A percentile compares a stretch with the other conserved stretches of the same genome.
Conservation (phyloP, 2,888 invertebrate species). For the Harpalus rubripes region DNA sequence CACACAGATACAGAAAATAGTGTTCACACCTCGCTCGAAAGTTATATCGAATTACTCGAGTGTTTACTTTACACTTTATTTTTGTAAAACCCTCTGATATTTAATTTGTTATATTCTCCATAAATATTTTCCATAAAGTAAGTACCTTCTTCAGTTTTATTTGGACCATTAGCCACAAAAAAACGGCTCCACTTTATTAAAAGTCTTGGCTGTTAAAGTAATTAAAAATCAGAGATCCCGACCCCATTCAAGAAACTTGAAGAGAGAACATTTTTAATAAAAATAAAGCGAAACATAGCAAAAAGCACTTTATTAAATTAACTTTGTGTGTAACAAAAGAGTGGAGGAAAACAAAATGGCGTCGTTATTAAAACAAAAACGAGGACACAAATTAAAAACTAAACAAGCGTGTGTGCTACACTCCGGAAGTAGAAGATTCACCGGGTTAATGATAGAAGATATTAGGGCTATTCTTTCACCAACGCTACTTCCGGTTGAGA, state of each 20-base stretch:
- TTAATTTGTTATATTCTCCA: too few species aligned
- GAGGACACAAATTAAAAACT: constrained; percentile 61
- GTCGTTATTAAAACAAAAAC: constrained; percentile 50
- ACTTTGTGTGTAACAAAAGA: constrained; percentile 50
- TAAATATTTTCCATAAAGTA: too few species aligned
- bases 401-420: neutral
- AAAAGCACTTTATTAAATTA: constrained; percentile 57
- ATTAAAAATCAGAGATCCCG: constrained; percentile 43
- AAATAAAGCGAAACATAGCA: constrained; percentile 48
- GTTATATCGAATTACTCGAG: too few species aligned
- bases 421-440: constrained; percentile 70
- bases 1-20: too few species aligned
- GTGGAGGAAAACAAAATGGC: constrained; percentile 52
- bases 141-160: neutral
- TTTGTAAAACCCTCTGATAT: too few species aligned
- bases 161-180: constrained; percentile 36
- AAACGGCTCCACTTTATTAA: constrained; percentile 59
- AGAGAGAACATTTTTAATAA: constrained; percentile 54
- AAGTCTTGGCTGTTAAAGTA: constrained; percentile 45
- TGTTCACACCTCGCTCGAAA: too few species aligned
- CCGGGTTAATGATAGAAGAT: constrained; percentile 73
- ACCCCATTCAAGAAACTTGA: constrained; percentile 47
- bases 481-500: constrained; percentile 67
- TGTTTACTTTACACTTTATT: too few species aligned
- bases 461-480: constrained; percentile 69